These are phyloP conservation scores for Scaptomyza flava DNA, from an alignment of 2,888 invertebrate genomes.

Conservation along the genomic window DNA sequence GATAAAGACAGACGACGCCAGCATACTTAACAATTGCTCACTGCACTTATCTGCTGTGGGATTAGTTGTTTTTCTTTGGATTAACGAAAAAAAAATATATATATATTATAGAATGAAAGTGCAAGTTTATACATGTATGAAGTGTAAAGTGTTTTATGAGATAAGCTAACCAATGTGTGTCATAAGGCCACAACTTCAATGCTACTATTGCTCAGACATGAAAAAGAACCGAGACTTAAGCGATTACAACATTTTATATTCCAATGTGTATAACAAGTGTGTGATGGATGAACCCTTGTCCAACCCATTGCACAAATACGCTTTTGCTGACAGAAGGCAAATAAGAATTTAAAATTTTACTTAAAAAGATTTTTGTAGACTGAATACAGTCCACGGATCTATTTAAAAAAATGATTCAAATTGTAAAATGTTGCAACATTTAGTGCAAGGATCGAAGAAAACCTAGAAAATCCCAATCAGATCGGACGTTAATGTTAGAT, in stretches of 20 bases:
- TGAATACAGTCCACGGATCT: no score
- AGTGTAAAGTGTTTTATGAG: slow-evolving; percentile 44
- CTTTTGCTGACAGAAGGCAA: no score
- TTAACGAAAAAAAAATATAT: background rate
- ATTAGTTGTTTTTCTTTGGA: slow-evolving; percentile 9
- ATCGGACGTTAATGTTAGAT: no score
- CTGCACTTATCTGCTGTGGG: slow-evolving; percentile 35
- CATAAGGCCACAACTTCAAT: slow-evolving; percentile 80
- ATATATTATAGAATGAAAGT: slow-evolving; percentile 8
- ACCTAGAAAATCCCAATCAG: no score
- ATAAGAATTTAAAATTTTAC: no score
- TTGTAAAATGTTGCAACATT: no score
- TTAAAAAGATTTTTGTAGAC: no score
- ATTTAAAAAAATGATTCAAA: no score
- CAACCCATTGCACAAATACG: background rate
- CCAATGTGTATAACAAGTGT: background rate
- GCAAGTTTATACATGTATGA: slow-evolving; percentile 14
- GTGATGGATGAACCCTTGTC: background rate
- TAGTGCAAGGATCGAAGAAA: no score
- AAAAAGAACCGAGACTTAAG: slow-evolving; percentile 27
- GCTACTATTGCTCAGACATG: slow-evolving; percentile 56
- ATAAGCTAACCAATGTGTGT: slow-evolving; percentile 76
- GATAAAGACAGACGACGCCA: slow-evolving; percentile 37
- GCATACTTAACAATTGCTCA: slow-evolving; percentile 21
- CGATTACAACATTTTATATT: slow-evolving; percentile 26